Conservation (phyloP, 2,797 vertebrate genomes). For the Eidolon dupreanum region DNA sequence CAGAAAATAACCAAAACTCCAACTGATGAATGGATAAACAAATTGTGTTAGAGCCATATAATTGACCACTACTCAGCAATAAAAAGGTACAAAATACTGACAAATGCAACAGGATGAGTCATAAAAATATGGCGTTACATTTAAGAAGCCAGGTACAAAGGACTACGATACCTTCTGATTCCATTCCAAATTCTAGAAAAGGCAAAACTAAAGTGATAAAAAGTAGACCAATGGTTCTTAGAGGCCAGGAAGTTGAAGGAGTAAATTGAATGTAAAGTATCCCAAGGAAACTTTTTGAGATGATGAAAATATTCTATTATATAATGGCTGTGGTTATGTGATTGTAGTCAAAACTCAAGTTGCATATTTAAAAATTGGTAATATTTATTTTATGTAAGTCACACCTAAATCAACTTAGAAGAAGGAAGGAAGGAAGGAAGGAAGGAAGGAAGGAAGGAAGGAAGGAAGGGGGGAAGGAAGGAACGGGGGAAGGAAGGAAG, state of each 20-base stretch:
- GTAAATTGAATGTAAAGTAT: background rate
- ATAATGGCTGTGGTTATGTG: background rate
- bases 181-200: background rate
- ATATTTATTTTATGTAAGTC: background rate
- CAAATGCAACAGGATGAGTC: background rate
- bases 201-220: background rate
- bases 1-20: background rate
- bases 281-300: background rate
- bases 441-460: background rate
- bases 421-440: no score
- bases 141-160: background rate
- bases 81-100: background rate
- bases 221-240: background rate
- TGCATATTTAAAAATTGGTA: background rate
- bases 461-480: background rate
- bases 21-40: background rate
- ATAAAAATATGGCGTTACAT: background rate
- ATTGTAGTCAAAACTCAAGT: background rate
- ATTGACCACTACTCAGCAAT: background rate
- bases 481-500: no score
- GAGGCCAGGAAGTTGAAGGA: background rate
- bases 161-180: background rate
- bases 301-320: background rate
- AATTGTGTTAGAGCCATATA: background rate
- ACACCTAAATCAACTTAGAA: background rate